phyloP scores from a whole-genome alignment of 2,888 invertebrate species.

The Rhamnusium bicolor region DNA sequence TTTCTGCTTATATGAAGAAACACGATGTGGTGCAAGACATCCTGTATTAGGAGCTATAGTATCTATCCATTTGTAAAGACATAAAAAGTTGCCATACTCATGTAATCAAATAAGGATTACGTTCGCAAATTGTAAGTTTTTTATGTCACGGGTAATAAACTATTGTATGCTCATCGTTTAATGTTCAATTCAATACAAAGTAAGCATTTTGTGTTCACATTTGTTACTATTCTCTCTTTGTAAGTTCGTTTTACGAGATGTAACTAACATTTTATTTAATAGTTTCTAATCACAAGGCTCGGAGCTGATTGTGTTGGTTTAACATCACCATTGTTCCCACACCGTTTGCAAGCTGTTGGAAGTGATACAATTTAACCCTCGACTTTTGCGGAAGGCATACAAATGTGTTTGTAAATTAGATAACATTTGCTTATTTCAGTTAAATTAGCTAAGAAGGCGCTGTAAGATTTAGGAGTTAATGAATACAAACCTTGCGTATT shows the following conservation, averaged over 20 bases:
- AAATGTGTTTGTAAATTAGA: conserved; percentile 21
- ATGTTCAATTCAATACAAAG: conserved; percentile 9
- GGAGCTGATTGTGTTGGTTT: neutral
- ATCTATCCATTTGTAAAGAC: too few relatives aligned
- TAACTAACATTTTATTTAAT: neutral
- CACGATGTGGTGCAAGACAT: too few relatives aligned
- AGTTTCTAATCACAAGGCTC: conserved; percentile 4
- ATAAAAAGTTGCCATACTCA: neutral
- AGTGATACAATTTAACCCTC: conserved; percentile 7
- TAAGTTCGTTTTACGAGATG: conserved; percentile 2
- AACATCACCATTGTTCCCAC: neutral
- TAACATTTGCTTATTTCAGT: conserved; percentile 6
- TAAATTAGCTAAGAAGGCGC: neutral
- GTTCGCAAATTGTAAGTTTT: neutral
- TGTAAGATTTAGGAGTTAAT: too few relatives aligned
- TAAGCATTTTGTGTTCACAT: neutral
- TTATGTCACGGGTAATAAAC: conserved; percentile 1
- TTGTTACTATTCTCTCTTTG: neutral
- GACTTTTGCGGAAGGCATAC: neutral
- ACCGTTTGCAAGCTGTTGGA: neutral
- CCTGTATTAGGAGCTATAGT: too few relatives aligned
- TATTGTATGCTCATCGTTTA: neutral
- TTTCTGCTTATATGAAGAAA: too few relatives aligned
- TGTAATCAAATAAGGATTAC: neutral
- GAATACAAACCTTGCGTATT: too few relatives aligned